Evolutionary conservation across 2,113 vertebrate species (phyloP).

Genomic region (Calidris pygmaea): DNA sequence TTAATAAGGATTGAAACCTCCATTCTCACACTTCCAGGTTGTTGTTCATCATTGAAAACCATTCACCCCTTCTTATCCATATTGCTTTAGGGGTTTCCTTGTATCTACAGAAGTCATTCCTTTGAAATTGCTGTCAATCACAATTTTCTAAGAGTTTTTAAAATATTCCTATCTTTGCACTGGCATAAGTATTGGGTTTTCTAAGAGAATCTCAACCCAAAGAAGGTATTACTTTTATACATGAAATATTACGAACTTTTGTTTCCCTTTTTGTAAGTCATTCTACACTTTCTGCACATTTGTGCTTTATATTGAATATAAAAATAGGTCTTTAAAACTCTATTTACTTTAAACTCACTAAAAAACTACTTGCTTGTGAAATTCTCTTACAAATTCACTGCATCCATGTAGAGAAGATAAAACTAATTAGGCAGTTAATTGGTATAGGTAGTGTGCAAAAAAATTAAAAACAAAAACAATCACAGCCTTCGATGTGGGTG

Average conservation of each 20-base stretch:
- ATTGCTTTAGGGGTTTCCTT: constrained; percentile 72
- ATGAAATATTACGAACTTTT: constrained; percentile 77
- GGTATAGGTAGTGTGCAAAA: constrained; percentile 80
- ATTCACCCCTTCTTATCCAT: constrained; percentile 61
- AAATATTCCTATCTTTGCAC: constrained; percentile 75
- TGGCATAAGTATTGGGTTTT: constrained; percentile 75
- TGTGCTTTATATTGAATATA: constrained; percentile 85
- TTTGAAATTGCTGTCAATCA: constrained; percentile 69
- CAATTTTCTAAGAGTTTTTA: constrained; percentile 63
- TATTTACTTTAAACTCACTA: constrained; percentile 82
- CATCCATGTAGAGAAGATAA: constrained; percentile 79
- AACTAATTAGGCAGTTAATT: constrained; percentile 81
- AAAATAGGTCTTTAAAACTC: constrained; percentile 86
- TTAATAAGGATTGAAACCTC: constrained; percentile 69
- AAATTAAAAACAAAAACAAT: constrained; percentile 62
- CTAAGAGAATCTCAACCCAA: constrained; percentile 74
- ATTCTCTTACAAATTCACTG: constrained; percentile 86
- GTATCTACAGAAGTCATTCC: constrained; percentile 69
- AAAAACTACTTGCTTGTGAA: constrained; percentile 87
- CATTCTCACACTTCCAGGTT: constrained; percentile 69
- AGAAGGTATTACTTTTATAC: constrained; percentile 81
- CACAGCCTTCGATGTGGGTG: constrained; percentile 47
- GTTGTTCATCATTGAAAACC: constrained; percentile 67
- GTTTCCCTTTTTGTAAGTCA: constrained; percentile 82
- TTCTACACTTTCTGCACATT: constrained; percentile 83